Evolutionary conservation across 2,797 vertebrate genomes (phyloP), one percentile per base, ranked within the genome.

Genomic region (Acanthornis magna): DNA sequence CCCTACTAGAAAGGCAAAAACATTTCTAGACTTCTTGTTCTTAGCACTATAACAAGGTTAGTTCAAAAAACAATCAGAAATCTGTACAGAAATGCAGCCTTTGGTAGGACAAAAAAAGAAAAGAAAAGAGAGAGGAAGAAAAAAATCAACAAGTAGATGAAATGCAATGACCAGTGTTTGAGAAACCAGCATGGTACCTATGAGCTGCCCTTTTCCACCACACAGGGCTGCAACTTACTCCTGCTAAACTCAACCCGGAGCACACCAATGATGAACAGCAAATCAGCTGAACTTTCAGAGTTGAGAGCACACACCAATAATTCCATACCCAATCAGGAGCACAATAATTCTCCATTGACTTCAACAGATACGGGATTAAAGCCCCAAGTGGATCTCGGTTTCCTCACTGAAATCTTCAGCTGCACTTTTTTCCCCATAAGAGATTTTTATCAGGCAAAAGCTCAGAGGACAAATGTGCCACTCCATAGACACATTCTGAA

Each of bases 151-250:
- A 61, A 45, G 19, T 21, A 73, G 22, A 32, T 34, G 18, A 84
- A 71, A 79, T 34, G 7, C 16, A 34, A 7, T 4, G 5, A 38
- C 3, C 22, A 76, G 9, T 7, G 16, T 34, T 63, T 78, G 16
- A 63, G 18, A 74, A 85, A 40, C 0, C 3, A 3, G 1, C 4
- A 7, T 13, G 26, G 5, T 66, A n/a, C 20, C 9, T 3, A 5
- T 7, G 13, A 65, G 18, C 8, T 17, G n/a, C 13, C 70, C 42
- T 18, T 50, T 85, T 72, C 50, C 23, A 58, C 7, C 26, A 65
- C 11, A 16, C 5, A 81, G 13, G 79, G 54, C 8, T 34, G 5
- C 38, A 93, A 10, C 10, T 65, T 45, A 11, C 22, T 5, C 36
- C 50, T 55, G 17, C 34, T 53, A 40, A 61, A 60, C 20, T 26